Evolutionary conservation across 2,888 invertebrate species (phyloP).

Genomic region (Mactromeris polynyma): DNA sequence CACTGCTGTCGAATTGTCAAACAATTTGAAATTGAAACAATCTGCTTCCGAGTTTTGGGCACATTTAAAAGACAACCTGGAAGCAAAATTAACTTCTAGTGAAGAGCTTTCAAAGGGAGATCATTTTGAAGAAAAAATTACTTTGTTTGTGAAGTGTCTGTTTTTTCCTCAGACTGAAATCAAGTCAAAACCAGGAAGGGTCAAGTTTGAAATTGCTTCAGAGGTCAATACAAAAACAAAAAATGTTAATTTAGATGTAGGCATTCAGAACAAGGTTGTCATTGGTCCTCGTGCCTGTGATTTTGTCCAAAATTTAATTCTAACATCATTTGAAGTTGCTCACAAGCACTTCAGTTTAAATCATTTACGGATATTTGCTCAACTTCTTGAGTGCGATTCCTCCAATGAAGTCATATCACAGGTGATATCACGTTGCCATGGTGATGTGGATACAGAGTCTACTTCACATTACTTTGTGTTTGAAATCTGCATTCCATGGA

Average conservation of each 20-base stretch:
- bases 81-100: slow-evolving; percentile 51
- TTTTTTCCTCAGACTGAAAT: slow-evolving; percentile 62
- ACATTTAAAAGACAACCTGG: slow-evolving; percentile 61
- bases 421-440: slow-evolving; percentile 73
- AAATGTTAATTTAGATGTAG: slow-evolving; percentile 33
- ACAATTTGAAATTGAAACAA: slow-evolving; percentile 34
- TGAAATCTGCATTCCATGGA: slow-evolving; percentile 77
- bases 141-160: slow-evolving; percentile 68
- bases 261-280: slow-evolving; percentile 35
- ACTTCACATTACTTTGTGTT: slow-evolving; percentile 75
- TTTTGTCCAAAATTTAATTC: slow-evolving; percentile 72
- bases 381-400: slow-evolving; percentile 68
- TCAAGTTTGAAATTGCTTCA: slow-evolving; percentile 56
- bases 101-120: slow-evolving; percentile 47
- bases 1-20: slow-evolving; percentile 51
- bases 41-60: slow-evolving; percentile 66
- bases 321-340: slow-evolving; percentile 71
- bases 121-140: slow-evolving; percentile 62
- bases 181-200: slow-evolving; percentile 67
- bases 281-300: slow-evolving; percentile 50
- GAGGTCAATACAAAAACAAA: slow-evolving; percentile 36
- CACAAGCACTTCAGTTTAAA: slow-evolving; percentile 61
- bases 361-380: slow-evolving; percentile 73
- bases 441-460: slow-evolving; percentile 60
- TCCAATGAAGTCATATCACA: slow-evolving; percentile 66